Conservation (phyloP, 1,140 invertebrate species). For the Drosophila melanica region DNA sequence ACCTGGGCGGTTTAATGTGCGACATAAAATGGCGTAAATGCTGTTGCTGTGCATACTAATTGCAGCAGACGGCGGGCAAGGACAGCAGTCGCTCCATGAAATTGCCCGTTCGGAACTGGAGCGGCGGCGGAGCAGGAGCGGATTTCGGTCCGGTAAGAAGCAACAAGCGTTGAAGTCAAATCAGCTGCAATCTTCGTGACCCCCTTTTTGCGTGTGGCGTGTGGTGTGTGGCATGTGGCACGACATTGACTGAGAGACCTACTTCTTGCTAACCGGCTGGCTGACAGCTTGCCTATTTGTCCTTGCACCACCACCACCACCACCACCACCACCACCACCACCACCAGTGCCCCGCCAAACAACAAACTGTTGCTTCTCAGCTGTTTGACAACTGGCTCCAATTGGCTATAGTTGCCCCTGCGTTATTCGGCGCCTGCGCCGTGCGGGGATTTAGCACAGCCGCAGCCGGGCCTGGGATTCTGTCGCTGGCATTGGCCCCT, state of each 20-base stretch:
- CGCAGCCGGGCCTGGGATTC: constrained; percentile 36
- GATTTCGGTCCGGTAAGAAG: constrained; percentile 17
- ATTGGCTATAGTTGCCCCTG: constrained; percentile 29
- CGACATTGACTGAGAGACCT: constrained; percentile 79
- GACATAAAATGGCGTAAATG: constrained; percentile 72
- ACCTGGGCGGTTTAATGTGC: constrained; percentile 69
- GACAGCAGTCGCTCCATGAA: constrained; percentile 31
- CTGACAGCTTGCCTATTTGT: constrained; percentile 8
- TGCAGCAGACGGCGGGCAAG: constrained; percentile 53
- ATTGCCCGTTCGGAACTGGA: constrained; percentile 36
- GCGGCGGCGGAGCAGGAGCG: background rate
- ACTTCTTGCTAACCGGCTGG: constrained; percentile 65
- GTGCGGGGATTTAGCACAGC: constrained; percentile 42
- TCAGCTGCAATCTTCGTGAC: constrained; percentile 46
- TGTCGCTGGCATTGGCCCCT: constrained; percentile 28
- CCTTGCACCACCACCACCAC: constrained; percentile 17
- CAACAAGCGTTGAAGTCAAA: constrained; percentile 73
- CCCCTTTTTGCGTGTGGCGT: constrained; percentile 24
- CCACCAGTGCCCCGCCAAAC: constrained; percentile 17
- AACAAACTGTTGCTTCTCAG: constrained; percentile 82
- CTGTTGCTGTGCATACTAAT: constrained; percentile 72
- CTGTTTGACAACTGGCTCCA: constrained; percentile 46
- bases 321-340: no score
- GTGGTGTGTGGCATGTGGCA: no score
- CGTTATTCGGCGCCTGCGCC: constrained; percentile 43